Percentiles rank a stretch among this genome's conserved stretches.
Evolutionary conservation across 2,113 vertebrate species (phyloP).

Genomic region (Jacana jacana): DNA sequence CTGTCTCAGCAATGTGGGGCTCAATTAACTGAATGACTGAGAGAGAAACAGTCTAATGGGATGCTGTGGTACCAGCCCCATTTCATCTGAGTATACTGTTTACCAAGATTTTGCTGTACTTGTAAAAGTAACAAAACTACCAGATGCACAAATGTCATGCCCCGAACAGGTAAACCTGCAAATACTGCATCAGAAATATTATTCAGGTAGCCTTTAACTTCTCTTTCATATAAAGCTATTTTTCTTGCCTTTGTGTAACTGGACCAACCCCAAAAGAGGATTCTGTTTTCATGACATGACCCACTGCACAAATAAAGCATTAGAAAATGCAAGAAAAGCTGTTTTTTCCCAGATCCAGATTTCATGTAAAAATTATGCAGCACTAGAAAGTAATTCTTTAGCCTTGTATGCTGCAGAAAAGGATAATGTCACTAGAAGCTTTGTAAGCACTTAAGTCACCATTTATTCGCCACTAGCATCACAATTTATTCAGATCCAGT

Average conservation of each 20-base stretch:
- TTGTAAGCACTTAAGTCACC: background rate
- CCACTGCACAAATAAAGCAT: background rate
- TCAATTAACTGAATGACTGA: background rate
- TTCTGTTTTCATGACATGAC: background rate
- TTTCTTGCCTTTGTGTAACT: background rate
- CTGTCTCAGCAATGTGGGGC: fast-evolving
- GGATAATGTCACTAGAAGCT: background rate
- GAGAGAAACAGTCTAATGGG: background rate
- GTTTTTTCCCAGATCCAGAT: background rate
- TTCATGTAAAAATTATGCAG: background rate
- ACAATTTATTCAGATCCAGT: background rate
- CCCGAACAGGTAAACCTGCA: background rate
- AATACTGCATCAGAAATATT: background rate
- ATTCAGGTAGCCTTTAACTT: background rate
- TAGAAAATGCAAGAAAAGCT: background rate
- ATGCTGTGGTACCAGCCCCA: background rate
- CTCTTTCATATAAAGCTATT: background rate
- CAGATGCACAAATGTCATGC: background rate
- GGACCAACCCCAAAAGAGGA: background rate
- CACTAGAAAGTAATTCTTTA: background rate
- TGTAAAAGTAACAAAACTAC: background rate
- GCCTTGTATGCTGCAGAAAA: background rate
- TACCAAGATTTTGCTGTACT: background rate
- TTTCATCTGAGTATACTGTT: background rate
- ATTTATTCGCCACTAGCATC: background rate